Percentiles rank a stretch among this genome's conserved stretches.
These are phyloP conservation scores for Tretioscincus oriximinensis DNA, from an alignment of 2,113 vertebrate species.

Conservation along the genomic window DNA sequence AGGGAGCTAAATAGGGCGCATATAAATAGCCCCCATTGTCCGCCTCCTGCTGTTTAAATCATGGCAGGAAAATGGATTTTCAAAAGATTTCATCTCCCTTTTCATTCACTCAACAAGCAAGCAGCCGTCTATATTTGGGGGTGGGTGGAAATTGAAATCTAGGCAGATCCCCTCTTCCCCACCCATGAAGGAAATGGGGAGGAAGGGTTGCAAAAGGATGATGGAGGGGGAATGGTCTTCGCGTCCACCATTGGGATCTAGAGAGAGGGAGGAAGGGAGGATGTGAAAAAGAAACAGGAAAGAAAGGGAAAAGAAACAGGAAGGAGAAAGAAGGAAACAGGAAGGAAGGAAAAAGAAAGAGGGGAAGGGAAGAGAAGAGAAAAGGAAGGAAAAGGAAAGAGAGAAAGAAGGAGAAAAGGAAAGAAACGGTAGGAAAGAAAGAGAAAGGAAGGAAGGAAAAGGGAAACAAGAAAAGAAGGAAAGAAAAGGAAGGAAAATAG, in stretches of 20 bases:
- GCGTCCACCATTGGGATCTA: too few relatives aligned
- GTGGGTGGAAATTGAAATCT: not conserved
- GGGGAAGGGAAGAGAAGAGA: not conserved
- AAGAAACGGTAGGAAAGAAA: too few relatives aligned
- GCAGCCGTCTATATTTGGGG: not conserved
- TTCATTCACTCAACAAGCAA: not conserved
- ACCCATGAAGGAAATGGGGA: not conserved
- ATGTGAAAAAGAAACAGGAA: accelerated
- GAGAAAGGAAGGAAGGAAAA: not conserved
- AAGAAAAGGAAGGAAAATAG: not conserved
- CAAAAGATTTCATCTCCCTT: not conserved
- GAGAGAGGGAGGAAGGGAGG: not conserved
- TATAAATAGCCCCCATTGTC: not conserved
- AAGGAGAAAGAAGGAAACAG: not conserved
- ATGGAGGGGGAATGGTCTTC: too few relatives aligned
- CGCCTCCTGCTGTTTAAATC: not conserved
- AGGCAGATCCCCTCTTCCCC: not conserved
- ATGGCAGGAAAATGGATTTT: not conserved
- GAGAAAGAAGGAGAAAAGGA: too few relatives aligned
- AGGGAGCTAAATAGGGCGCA: not conserved
- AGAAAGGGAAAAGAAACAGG: not conserved
- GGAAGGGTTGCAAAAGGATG: not conserved
- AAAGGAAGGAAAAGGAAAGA: too few relatives aligned
- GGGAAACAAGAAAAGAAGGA: not conserved
- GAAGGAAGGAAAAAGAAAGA: not conserved